Base-by-base conservation (phyloP, 2,113 vertebrate genomes). In the Cyanocitta stelleri region DNA sequence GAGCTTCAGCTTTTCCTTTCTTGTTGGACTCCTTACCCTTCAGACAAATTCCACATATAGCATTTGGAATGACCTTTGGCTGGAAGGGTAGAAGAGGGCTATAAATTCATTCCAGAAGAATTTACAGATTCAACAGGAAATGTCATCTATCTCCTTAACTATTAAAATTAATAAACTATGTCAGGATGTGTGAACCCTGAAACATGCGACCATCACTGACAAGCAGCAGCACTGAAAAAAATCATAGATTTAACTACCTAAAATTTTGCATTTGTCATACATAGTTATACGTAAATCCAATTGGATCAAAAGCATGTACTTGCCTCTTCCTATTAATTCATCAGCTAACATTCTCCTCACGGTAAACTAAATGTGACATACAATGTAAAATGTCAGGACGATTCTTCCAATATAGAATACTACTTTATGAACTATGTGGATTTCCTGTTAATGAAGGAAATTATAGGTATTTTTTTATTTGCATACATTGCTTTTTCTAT, bases 1-100 rank as follows among this genome's bases (percentile, higher is more conserved):
- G 99, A 84, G 98, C 98, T 97, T 99, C 99, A 88, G 99, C 98
- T 94, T 98, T 99, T 97, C 99, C 99, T 98, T 98, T 99, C 99
- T 98, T 99, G 99, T 99, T 99, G 98, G 98, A 98, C 98, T 99
- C 99, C 98, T 99, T 99, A 99, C 99, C 99, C 99, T 99, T 99
- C 99, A 99, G 99, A 99, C 99, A 99, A 99, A 99, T 99, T 97
- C 99, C 99, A 99, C 99, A 99, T 98, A 99, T 98, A 98, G 99
- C 99, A 99, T 98, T 99, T 98, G 99, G 99, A 98, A 99, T 99
- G 99, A 98, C 98, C 98, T 99, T 99, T 98, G 98, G 99, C 99
- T 99, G 99, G 98, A 99, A 99, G 98, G 99, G 99, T 98, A 99
- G 99, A 99, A 99, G 98, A 99, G 99, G 98, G 98, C 99, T 99